Evolutionary conservation across 2,888 invertebrate genomes (phyloP), one percentile per base, ranked within the genome.

Genomic region (Keiferia lycopersicella): DNA sequence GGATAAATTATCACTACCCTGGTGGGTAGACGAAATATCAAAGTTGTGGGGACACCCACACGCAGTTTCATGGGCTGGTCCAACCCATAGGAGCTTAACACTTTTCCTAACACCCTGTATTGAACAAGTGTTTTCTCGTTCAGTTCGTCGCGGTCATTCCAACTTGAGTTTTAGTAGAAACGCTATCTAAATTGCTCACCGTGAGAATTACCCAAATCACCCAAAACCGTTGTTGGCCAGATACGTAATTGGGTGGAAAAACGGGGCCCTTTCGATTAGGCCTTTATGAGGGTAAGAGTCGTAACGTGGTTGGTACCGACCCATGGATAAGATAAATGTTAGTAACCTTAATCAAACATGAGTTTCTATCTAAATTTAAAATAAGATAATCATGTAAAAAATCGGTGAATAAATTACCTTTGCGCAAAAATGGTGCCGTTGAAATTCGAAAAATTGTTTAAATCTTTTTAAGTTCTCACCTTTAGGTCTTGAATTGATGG

Each of bases 111-210:
- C n/a, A n/a, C n/a, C n/a, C n/a, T n/a, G n/a, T n/a, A n/a, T n/a
- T 61, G 7, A 34, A 34, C 26, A 53, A 20, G 51, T 26, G 34
- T 50, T 65, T n/a, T 57, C 65, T 63, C 34, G 60, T n/a, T 26
- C 56, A 64, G 60, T 65, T 67, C 63, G 64, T 63, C 64, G 64
- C 65, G 62, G 62, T 30, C 63, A 65, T 68, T 66, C 62, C 57
- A 50, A 58, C 60, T 56, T 53, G 45, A 59, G 41, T 77, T 78
- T 78, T 61, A 71, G 75, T 34, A 51, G 71, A 71, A 73, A 74
- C 72, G 72, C 68, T 71, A 75, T 76, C 75, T 77, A 76, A 78
- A 81, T 79, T 70, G 75, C 72, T 64, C 30, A 62, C 65, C 76
- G 79, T 82, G 82, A 76, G 81, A 82, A 77, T 67, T 62, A 65